These are phyloP conservation scores for Galemys pyrenaicus DNA, from an alignment of 2,113 vertebrate genomes.

Conservation along the genomic window DNA sequence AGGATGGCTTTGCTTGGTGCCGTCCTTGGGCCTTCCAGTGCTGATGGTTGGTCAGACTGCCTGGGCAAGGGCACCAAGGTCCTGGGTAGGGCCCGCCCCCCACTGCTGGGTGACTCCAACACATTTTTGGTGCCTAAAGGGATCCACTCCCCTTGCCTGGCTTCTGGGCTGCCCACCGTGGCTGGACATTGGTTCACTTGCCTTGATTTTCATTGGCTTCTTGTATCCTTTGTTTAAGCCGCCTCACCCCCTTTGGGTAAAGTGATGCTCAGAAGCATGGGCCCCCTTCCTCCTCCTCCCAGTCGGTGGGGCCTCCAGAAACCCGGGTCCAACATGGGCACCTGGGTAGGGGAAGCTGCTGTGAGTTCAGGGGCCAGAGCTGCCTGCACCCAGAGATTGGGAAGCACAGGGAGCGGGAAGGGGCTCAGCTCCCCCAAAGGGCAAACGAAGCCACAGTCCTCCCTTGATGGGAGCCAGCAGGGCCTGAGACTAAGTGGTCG, in stretches of 20 bases:
- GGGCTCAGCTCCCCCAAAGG: neutral
- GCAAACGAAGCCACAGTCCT: neutral
- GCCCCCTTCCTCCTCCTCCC: neutral
- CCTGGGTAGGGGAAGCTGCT: neutral
- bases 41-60: neutral
- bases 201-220: slow-evolving; percentile 12
- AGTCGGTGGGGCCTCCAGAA: neutral
- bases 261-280: neutral
- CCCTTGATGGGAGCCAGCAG: neutral
- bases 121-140: neutral
- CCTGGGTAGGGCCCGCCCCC: neutral
- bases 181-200: neutral
- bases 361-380: neutral
- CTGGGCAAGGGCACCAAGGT: neutral
- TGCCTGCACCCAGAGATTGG: neutral
- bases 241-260: neutral
- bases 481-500: neutral
- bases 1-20: neutral
- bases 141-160: neutral
- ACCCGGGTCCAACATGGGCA: neutral
- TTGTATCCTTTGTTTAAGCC: neutral
- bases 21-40: neutral
- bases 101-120: neutral
- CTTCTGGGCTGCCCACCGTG: neutral
- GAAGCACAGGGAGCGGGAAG: neutral